Conservation (phyloP, 2,888 invertebrate genomes). For the Pomacea canaliculata region DNA sequence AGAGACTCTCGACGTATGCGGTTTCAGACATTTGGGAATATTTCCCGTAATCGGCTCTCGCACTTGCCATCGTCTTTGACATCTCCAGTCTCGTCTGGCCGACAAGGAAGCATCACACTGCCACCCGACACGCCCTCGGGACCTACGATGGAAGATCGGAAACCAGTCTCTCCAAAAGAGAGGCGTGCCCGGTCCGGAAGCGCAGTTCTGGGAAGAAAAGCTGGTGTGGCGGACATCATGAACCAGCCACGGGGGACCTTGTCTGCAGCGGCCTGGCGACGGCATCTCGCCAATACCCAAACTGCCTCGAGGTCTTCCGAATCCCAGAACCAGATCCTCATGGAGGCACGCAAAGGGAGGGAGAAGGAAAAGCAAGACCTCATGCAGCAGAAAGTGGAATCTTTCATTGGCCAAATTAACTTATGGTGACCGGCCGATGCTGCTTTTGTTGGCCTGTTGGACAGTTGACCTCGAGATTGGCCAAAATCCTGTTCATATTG, state of each 20-base stretch:
- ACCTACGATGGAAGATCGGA: conserved; percentile 17
- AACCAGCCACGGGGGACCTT: conserved; percentile 47
- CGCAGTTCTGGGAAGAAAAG: conserved; percentile 23
- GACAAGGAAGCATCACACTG: neutral
- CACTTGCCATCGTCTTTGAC: neutral
- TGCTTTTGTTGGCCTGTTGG: neutral
- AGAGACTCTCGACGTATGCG: neutral
- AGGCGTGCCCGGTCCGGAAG: conserved; percentile 18
- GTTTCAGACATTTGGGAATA: neutral
- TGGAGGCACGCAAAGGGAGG: conserved; percentile 37
- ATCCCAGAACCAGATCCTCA: conserved; percentile 42
- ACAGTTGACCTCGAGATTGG: neutral
- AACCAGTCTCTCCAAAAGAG: conserved; percentile 14
- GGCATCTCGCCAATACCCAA: conserved; percentile 39
- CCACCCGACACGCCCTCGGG: conserved; percentile 7
- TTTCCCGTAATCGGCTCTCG: neutral
- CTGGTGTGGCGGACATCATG: conserved; percentile 47
- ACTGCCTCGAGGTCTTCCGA: conserved; percentile 42
- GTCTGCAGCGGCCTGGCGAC: conserved; percentile 50
- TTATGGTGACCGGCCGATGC: neutral
- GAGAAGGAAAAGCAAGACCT: conserved; percentile 35
- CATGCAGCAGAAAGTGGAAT: conserved; percentile 41
- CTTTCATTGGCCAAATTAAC: conserved; percentile 37
- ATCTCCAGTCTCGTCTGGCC: neutral
- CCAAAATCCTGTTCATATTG: neutral